Evolutionary conservation across 2,113 vertebrate genomes (phyloP).

Genomic region (Epinephelus fuscoguttatus): DNA sequence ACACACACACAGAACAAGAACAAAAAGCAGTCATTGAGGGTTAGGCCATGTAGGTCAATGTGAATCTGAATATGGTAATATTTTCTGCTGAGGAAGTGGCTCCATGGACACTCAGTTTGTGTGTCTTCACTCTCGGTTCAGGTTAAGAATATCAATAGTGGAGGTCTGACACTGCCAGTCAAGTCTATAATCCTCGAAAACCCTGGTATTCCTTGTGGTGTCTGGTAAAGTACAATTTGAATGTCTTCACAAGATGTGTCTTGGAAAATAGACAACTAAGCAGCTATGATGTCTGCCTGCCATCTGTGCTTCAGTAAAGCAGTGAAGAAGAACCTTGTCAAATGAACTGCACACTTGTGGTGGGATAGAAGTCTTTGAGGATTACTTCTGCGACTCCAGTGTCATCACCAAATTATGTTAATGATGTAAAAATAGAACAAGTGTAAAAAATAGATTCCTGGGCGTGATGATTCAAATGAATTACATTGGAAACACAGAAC

Average conservation of each 20-base stretch:
- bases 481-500: too few species aligned
- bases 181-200: not conserved
- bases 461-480: too few species aligned
- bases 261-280: not conserved
- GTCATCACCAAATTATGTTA: too few species aligned
- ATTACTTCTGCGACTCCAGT: too few species aligned
- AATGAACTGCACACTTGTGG: too few species aligned
- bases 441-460: too few species aligned
- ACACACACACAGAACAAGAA: not conserved
- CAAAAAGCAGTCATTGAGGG: constrained; percentile 34
- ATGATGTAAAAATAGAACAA: too few species aligned
- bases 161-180: not conserved
- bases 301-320: not conserved
- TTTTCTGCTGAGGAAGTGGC: not conserved
- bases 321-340: not conserved
- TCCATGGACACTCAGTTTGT: constrained; percentile 2
- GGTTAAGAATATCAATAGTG: not conserved
- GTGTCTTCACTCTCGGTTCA: constrained; percentile 6
- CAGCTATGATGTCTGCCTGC: not conserved
- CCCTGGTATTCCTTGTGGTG: not conserved
- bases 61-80: constrained; percentile 57
- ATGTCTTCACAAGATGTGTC: not conserved
- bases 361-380: too few species aligned
- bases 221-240: not conserved
- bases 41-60: constrained; percentile 42